Evolutionary conservation across 2,113 vertebrate species (phyloP), one percentile per base, ranked within the genome.

Genomic region (Pao palembangensis): DNA sequence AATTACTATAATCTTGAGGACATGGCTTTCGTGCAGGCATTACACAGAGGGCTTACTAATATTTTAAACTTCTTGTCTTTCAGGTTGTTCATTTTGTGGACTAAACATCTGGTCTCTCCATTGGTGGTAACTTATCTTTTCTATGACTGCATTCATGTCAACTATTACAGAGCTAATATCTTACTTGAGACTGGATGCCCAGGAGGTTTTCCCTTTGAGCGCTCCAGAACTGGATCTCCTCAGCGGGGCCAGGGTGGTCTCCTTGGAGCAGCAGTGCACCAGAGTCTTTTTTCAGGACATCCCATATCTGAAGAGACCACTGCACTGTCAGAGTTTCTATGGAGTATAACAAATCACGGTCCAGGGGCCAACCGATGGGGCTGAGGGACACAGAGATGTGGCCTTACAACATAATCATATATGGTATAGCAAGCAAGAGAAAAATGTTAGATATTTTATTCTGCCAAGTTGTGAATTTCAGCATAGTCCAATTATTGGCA

Each of bases 151-250:
- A 44, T 3, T 44, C 2, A n/a, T 44, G 12, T 13, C 18, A 47
- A 31, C 17, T 16, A 65, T 5, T 15, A 21, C 19, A 64, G 6
- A 67, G 21, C 1, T 53, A 46, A 18, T 34, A 13, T 47, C 67
- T 70, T 88, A 90, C 90, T 88, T 92, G 83, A 42, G 85, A 79
- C 63, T 89, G 89, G 81, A 93, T 85, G 75, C 89, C 85, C 60
- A 89, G 66, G 16, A 93, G 83, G 79, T 92, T 88, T 68, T 83
- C 58, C 64, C 78, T 92, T 56, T 87, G 79, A 41, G 70, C 85
- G 62, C 88, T 48, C 88, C 91, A 93, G 81, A 93, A 93, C 41
- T 86, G 84, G 62, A 91, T 88, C 78, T 93, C 93, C 51, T 71
- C 75, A 16, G 47, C 83, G 77, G 85, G 89, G 28, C 85, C 85